Conservation (phyloP, 1,140 invertebrate species). For the Cryptotermes secundus region DNA sequence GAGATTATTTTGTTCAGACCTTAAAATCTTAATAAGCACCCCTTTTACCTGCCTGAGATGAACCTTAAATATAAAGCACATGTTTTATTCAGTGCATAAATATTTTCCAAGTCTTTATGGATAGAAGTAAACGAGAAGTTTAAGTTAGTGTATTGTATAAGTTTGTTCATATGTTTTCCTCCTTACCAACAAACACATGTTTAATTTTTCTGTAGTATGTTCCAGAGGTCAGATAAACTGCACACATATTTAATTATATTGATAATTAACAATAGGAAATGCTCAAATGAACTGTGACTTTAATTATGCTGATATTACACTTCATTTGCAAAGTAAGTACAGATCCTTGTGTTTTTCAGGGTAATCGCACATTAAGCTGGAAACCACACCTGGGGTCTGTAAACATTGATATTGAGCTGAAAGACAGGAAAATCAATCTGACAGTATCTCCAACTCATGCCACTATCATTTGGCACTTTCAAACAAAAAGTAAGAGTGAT, state of each 20-base stretch:
- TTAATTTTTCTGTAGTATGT: too few species aligned
- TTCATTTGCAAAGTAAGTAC: neutral
- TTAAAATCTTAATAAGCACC: too few species aligned
- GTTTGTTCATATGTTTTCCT: neutral
- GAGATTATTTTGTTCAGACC: too few species aligned
- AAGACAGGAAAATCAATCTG: slow-evolving; percentile 76
- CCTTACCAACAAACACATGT: neutral
- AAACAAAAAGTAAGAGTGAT: slow-evolving; percentile 71
- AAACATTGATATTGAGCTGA: slow-evolving; percentile 88
- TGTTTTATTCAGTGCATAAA: neutral
- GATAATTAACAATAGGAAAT: too few species aligned
- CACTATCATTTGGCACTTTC: slow-evolving; percentile 92
- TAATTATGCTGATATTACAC: neutral
- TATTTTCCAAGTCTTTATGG: neutral
- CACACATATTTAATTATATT: too few species aligned
- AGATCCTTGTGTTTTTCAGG: slow-evolving; percentile 45
- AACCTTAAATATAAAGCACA: too few species aligned
- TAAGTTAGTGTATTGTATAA: neutral
- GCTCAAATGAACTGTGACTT: neutral
- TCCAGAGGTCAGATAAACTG: too few species aligned
- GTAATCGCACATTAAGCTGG: slow-evolving; percentile 92
- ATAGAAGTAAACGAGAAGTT: neutral
- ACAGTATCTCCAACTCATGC: slow-evolving; percentile 91
- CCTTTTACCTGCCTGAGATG: too few species aligned
- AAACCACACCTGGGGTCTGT: slow-evolving; percentile 91